Evolutionary conservation across 2,113 vertebrate species (phyloP).

Genomic region (Carettochelys insculpta): DNA sequence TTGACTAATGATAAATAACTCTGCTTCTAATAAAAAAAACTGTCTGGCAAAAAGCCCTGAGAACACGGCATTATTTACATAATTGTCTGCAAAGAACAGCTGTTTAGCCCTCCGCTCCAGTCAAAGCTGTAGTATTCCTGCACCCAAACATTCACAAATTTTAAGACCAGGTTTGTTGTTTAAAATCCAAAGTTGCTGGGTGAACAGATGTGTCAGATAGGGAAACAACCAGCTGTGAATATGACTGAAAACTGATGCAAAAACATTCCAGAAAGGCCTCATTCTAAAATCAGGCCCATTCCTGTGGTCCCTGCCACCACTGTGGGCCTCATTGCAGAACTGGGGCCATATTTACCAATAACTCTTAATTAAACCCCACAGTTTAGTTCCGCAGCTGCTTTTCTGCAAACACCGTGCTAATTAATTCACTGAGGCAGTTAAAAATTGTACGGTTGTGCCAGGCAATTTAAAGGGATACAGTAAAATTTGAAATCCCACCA

Average conservation of each 20-base stretch:
- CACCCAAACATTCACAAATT: slow-evolving; percentile 69
- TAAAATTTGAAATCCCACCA: slow-evolving; percentile 33
- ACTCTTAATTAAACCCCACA: slow-evolving; percentile 62
- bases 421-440: slow-evolving; percentile 62
- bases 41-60: slow-evolving; percentile 66
- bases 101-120: slow-evolving; percentile 32
- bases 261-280: neutral
- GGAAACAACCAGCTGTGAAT: neutral
- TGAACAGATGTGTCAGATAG: slow-evolving; percentile 7
- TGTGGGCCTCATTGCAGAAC: neutral
- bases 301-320: neutral
- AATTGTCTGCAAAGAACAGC: slow-evolving; percentile 66
- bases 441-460: slow-evolving; percentile 46
- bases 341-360: slow-evolving; percentile 27
- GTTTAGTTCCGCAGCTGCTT: slow-evolving; percentile 65
- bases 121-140: slow-evolving; percentile 29
- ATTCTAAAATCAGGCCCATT: neutral
- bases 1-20: slow-evolving; percentile 73
- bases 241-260: slow-evolving; percentile 14
- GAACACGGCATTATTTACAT: slow-evolving; percentile 72
- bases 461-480: slow-evolving; percentile 48
- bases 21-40: slow-evolving; percentile 63
- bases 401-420: slow-evolving; percentile 61
- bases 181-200: slow-evolving; percentile 42
- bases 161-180: slow-evolving; percentile 48